Evolutionary conservation across 2,113 vertebrate species (phyloP), one percentile per base, ranked within the genome.

Genomic region (Canis aureus): DNA sequence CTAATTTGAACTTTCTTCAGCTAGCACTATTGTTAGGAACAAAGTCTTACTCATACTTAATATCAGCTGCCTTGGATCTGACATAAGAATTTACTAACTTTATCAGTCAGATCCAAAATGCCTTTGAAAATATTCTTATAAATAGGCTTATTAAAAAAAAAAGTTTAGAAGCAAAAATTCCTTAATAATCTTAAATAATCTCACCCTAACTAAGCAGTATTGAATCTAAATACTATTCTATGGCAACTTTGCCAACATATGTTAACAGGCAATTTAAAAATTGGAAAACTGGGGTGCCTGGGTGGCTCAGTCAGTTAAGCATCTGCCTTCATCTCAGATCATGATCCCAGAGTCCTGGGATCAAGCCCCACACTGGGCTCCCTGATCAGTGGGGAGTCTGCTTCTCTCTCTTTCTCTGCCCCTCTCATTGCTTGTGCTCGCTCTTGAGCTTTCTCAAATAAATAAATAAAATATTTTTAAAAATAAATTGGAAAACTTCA

Each of bases 11-110:
- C 20, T 92, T 69, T 57, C 25, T 53, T 88, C 55, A 79, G 19
- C 17, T 82, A 55, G 22, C 27, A 13, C 12, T 80, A 35, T 11
- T 87, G 4, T 43, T 13, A 57, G 13, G 17, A 81, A 9, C 35
- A 59, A 79, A 74, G 69, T 74, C 57, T 43, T 92, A 74, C 8
- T 95, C 23, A 51, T 29, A 74, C 6, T 80, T 71, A 78, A 83
- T 22, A 79, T 84, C 51, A 51, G 35, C 60, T 59, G 29, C 55
- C 32, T 51, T 67, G 64, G 25, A 85, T 89, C 59, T 86, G 51
- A 91, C 51, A 16, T 80, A 66, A 91, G 19, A 91, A 86, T 85
- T 97, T 27, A 92, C 29, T 11, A 84, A 79, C 11, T 85, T 89
- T 60, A 94, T 20, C 19, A 89, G 79, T 81, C 29, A 89, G 49